Evolutionary conservation across 2,113 vertebrate species (phyloP).

Genomic region (Rhinolophus sinicus): DNA sequence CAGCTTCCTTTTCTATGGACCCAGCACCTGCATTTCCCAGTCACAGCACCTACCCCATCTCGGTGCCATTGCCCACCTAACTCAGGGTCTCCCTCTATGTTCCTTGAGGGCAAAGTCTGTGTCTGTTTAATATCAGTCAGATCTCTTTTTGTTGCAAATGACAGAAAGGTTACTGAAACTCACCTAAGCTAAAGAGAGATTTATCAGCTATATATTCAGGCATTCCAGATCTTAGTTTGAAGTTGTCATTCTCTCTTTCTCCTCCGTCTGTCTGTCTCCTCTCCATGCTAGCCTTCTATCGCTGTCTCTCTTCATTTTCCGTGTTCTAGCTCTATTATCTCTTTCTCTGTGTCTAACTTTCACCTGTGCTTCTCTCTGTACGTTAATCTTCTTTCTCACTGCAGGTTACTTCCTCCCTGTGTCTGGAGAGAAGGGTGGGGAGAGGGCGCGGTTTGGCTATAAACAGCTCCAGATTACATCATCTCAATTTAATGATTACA

Average conservation of each 20-base stretch:
- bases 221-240: neutral
- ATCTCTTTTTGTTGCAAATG: neutral
- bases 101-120: neutral
- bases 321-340: neutral
- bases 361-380: neutral
- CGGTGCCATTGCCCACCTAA: neutral
- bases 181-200: neutral
- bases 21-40: neutral
- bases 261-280: neutral
- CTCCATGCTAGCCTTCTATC: neutral
- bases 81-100: neutral
- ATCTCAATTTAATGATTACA: neutral
- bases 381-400: neutral
- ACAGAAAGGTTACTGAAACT: neutral
- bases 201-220: neutral
- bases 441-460: neutral
- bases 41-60: neutral
- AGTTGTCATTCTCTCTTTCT: neutral
- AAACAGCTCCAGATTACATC: neutral
- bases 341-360: neutral
- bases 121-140: neutral
- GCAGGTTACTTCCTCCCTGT: neutral
- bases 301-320: neutral
- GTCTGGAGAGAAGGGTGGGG: neutral
- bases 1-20: neutral